Base-by-base conservation (phyloP, 2,797 vertebrate species). In the Siniperca scherzeri region DNA sequence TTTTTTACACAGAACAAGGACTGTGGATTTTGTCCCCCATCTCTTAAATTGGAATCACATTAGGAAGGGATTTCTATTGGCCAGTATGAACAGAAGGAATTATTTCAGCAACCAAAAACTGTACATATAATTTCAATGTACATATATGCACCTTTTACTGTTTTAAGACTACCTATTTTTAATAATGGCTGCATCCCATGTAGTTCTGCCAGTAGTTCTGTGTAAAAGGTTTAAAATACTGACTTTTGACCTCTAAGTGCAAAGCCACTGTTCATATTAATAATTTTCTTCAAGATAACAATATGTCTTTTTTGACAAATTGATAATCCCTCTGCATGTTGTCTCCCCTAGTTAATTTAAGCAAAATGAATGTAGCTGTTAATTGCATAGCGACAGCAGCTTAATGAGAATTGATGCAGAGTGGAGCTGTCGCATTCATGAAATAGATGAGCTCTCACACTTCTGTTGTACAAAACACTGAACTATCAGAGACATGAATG, bases 391-490 rank as follows among this genome's bases (percentile, higher is more conserved):
- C 50, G 71, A 72, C 75, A 80, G 67, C 42, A 68, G 3, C 67
- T 7, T 77, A 81, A 90, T 82, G 84, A 83, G 57, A 87, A 88
- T 1, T 19, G 74, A 86, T 87, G 62, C 46, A 71, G 67, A 78
- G 59, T 69, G 76, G 80, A 76, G 11, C 66, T 44, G 72, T 69
- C 27, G 19, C 73, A 81, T 64, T 30, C 66, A 61, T 66, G 46
- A 72, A 76, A 36, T 12, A 19, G 81, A 81, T 61, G 74, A 81
- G 69, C 57, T 73, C 57, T 73, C 25, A 16, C 46, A 53, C 62
- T 80, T 81, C 48, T 68, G 57, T 50, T 69, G 66, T 44, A n/a
- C 50, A 33, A 74, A 46, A 55, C 60, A 56, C 60, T 57, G 50
- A 66, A 67, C 55, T 38, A 19, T 60, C 55, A 79, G 56, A 40